These are phyloP conservation scores for Cephus cinctus DNA, from an alignment of 1,140 invertebrate genomes.

Conservation along the genomic window DNA sequence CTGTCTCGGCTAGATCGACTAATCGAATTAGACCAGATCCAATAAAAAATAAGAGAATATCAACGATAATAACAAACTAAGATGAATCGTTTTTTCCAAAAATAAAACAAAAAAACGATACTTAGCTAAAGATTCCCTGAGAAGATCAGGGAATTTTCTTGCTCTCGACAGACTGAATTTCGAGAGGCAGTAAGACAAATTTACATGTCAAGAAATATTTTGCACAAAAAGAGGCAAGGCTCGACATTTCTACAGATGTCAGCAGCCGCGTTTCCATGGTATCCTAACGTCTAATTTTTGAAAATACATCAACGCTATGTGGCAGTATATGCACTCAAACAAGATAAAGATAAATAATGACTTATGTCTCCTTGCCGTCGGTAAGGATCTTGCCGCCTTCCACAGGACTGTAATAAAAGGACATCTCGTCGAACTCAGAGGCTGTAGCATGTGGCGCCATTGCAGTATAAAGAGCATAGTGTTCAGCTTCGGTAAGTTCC, in stretches of 20 bases:
- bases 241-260: too few species aligned
- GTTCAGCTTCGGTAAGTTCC: slow-evolving; percentile 79
- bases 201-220: too few species aligned
- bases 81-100: not conserved
- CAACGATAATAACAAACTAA: not conserved
- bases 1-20: slow-evolving; percentile 13
- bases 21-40: slow-evolving; percentile 2
- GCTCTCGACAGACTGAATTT: too few species aligned
- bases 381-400: slow-evolving; percentile 69
- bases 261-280: not conserved
- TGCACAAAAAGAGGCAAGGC: too few species aligned
- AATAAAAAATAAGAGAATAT: slow-evolving; percentile 1
- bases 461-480: slow-evolving; percentile 81
- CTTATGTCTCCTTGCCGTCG: slow-evolving; percentile 34
- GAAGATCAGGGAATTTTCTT: too few species aligned
- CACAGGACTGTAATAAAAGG: slow-evolving; percentile 81
- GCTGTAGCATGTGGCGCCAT: slow-evolving; percentile 80
- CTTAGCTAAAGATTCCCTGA: too few species aligned
- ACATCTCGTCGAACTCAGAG: slow-evolving; percentile 84
- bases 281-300: too few species aligned
- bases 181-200: too few species aligned
- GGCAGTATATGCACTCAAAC: too few species aligned
- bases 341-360: not conserved
- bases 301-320: slow-evolving; percentile 8
- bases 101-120: too few species aligned